phyloP scores from a whole-genome alignment of 2,888 invertebrate species.

The Plebejus anna region DNA sequence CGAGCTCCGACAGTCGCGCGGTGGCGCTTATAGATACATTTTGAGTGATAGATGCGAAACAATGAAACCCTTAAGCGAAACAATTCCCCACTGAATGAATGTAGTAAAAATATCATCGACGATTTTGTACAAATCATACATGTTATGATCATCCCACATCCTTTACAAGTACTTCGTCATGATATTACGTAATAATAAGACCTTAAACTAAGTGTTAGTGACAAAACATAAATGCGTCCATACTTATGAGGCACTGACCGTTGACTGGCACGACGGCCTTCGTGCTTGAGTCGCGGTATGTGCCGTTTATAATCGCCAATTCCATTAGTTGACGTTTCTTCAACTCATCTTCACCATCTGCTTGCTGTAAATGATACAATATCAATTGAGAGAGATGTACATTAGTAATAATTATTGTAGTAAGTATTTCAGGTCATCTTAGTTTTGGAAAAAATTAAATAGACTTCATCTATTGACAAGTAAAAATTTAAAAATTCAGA shows the following conservation, averaged over 20 bases:
- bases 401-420: not conserved
- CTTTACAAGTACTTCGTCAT: constrained; percentile 3
- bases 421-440: not conserved
- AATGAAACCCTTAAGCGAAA: not conserved
- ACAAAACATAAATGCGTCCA: constrained; percentile 76
- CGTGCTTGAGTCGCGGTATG: constrained; percentile 97
- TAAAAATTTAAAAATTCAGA: too few relatives aligned
- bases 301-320: constrained; percentile 99
- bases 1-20: too few relatives aligned
- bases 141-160: constrained; percentile 2
- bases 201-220: constrained; percentile 54
- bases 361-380: constrained; percentile 83
- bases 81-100: not conserved
- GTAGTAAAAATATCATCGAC: not conserved
- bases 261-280: constrained; percentile 90
- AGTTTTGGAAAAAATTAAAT: not conserved
- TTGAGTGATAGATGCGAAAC: too few relatives aligned
- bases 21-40: too few relatives aligned
- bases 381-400: not conserved
- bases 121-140: constrained; percentile 1
- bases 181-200: constrained; percentile 7
- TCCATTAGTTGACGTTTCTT: constrained; percentile 99
- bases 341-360: constrained; percentile 99
- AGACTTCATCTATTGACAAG: too few relatives aligned
- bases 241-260: constrained; percentile 84